Evolutionary conservation across 2,113 vertebrate species (phyloP).

Genomic region (Antechinus flavipes): DNA sequence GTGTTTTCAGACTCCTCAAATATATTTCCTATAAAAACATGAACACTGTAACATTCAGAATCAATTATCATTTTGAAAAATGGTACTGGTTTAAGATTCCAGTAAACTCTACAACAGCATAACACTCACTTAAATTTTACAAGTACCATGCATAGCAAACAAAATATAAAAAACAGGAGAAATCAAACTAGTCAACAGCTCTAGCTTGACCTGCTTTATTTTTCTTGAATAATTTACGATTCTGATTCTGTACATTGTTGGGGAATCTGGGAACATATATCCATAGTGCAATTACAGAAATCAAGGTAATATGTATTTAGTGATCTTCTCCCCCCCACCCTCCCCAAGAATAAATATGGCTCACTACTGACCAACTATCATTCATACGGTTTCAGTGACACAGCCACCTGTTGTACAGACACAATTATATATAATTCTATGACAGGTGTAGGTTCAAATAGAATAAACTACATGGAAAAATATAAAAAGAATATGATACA

Average conservation of each 20-base stretch:
- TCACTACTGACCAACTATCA: conserved; percentile 80
- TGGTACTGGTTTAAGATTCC: conserved; percentile 77
- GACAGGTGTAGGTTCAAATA: conserved; percentile 74
- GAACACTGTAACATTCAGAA: conserved; percentile 73
- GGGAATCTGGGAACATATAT: conserved; percentile 80
- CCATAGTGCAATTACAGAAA: conserved; percentile 86
- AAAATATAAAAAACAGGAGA: conserved; percentile 71
- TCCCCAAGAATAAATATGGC: conserved; percentile 82
- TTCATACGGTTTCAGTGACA: conserved; percentile 70
- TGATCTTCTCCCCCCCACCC: conserved; percentile 65
- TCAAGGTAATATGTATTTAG: conserved; percentile 79
- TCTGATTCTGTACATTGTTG: conserved; percentile 82
- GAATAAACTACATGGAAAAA: conserved; percentile 69
- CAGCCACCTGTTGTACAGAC: conserved; percentile 72
- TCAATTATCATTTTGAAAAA: conserved; percentile 73
- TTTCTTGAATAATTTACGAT: conserved; percentile 80
- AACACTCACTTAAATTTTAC: conserved; percentile 77
- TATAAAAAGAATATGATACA: conserved; percentile 75
- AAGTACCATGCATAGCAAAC: conserved; percentile 83
- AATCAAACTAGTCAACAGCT: conserved; percentile 79
- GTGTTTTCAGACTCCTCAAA: conserved; percentile 72
- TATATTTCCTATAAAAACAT: conserved; percentile 64
- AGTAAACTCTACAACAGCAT: conserved; percentile 71
- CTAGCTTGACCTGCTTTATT: conserved; percentile 81
- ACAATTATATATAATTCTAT: conserved; percentile 74